Conservation (phyloP, 2,113 vertebrate species). For the Anarrhichthys ocellatus region DNA sequence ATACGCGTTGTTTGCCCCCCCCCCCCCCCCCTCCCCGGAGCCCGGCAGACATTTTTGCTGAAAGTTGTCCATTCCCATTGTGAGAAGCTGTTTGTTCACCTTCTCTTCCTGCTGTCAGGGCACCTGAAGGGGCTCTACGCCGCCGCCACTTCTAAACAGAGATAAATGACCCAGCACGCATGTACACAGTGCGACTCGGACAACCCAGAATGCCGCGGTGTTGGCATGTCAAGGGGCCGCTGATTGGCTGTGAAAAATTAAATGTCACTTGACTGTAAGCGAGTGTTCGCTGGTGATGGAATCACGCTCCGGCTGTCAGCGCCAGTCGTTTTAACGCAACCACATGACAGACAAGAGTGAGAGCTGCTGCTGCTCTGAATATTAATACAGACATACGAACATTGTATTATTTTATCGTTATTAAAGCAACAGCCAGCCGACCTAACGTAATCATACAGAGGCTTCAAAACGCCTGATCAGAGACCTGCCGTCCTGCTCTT, state of each 20-base stretch:
- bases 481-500: not conserved
- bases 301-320: conserved; percentile 23
- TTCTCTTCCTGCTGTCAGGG: conserved; percentile 41
- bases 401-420: not conserved
- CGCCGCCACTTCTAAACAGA: conserved; percentile 34
- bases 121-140: conserved; percentile 21
- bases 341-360: conserved; percentile 17
- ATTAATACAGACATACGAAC: not conserved
- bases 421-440: not conserved
- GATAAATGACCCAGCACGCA: conserved; percentile 58
- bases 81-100: conserved; percentile 57
- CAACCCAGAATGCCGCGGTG: conserved; percentile 18
- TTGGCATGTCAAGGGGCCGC: conserved; percentile 17
- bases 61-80: conserved; percentile 35
- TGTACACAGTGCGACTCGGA: conserved; percentile 25
- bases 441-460: not conserved
- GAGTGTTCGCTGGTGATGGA: not conserved
- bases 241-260: conserved; percentile 44
- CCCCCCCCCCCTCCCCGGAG: conserved; percentile 1
- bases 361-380: not conserved
- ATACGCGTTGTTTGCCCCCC: conserved; percentile 46
- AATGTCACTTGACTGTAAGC: conserved; percentile 51
- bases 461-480: not conserved
- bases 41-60: conserved; percentile 13
- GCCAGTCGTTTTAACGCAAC: not conserved